Conservation (phyloP, 2,113 vertebrate species). For the Pomatorhinus ruficollis region DNA sequence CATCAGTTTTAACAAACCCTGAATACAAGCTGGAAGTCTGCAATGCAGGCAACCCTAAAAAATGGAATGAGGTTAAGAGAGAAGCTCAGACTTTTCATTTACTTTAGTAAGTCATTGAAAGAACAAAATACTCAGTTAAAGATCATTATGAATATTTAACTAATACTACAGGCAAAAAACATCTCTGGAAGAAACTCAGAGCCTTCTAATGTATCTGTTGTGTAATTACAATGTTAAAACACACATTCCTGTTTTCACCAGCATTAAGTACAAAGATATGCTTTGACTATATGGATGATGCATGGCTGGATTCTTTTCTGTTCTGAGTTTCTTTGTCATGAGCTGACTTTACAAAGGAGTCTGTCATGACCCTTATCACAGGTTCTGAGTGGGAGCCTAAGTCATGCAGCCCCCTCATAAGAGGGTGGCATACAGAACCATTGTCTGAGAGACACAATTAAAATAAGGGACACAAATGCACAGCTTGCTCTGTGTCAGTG, state of each 20-base stretch:
- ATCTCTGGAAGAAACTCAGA: neutral
- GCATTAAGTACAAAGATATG: neutral
- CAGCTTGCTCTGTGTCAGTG: neutral
- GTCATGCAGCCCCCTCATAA: accelerated
- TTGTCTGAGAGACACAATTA: neutral
- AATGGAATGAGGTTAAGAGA: neutral
- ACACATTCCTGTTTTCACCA: neutral
- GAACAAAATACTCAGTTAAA: neutral
- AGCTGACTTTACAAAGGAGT: neutral
- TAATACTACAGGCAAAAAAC: neutral
- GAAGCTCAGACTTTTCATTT: neutral
- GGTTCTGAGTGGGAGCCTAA: neutral
- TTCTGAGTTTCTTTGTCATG: neutral
- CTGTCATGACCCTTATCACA: neutral
- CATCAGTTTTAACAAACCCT: neutral
- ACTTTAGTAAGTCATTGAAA: neutral
- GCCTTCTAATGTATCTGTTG: neutral
- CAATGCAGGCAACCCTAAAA: neutral
- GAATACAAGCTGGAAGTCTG: neutral
- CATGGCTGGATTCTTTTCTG: neutral
- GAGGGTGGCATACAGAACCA: neutral
- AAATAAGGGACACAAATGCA: neutral
- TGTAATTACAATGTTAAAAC: neutral
- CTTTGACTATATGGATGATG: neutral
- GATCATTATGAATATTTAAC: neutral